Percentiles rank a stretch among this genome's conserved stretches.
phyloP scores from a whole-genome alignment of 2,113 vertebrate species.

The Mustela nigripes region DNA sequence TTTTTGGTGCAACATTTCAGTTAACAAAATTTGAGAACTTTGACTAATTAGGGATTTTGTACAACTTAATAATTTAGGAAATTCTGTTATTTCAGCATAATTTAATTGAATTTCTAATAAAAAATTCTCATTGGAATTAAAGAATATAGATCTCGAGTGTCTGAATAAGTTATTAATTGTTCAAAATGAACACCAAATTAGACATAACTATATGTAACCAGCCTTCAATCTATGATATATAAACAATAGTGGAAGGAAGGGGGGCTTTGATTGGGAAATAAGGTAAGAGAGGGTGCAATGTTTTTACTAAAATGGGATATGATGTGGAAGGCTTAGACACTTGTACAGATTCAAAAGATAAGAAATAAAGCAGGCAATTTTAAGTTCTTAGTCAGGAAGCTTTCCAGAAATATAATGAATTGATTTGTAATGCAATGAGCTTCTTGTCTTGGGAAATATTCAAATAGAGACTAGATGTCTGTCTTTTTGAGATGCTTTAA shows the following conservation, averaged over 20 bases:
- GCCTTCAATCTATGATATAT: neutral
- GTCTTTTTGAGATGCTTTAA: neutral
- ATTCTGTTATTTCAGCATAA: neutral
- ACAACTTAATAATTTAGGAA: neutral
- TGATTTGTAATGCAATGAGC: neutral
- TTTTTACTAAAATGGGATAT: neutral
- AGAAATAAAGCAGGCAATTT: neutral
- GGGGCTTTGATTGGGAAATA: neutral
- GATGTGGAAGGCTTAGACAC: neutral
- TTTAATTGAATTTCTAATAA: slow-evolving; percentile 13
- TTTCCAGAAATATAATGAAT: neutral
- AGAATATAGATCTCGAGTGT: neutral
- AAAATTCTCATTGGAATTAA: neutral
- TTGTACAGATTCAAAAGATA: neutral
- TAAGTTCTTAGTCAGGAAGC: neutral
- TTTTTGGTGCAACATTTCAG: neutral
- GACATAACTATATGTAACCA: neutral
- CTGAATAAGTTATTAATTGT: neutral
- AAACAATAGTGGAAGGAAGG: neutral
- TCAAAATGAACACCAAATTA: neutral
- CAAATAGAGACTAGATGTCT: neutral
- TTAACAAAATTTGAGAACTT: neutral
- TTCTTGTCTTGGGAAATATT: neutral
- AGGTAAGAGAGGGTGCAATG: accelerated
- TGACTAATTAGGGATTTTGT: neutral